phyloP scores from a whole-genome alignment of 2,113 vertebrate genomes.

The Octodon degus region DNA sequence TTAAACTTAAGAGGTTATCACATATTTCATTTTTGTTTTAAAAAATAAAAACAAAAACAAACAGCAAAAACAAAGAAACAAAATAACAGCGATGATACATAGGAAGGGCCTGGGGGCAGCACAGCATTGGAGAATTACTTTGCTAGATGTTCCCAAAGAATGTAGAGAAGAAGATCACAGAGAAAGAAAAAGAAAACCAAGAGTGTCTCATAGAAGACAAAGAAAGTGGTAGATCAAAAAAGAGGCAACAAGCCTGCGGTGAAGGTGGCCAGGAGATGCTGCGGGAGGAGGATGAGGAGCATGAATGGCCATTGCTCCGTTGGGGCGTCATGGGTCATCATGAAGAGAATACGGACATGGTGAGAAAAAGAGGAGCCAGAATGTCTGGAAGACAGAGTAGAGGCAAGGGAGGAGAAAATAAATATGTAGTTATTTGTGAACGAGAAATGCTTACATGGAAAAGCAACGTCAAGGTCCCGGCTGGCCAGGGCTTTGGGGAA shows the following conservation, averaged over 20 bases:
- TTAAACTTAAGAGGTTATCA: background rate
- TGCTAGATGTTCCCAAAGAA: background rate
- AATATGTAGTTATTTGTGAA: background rate
- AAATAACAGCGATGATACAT: background rate
- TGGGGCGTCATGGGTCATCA: background rate
- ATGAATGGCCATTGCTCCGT: rapidly evolving
- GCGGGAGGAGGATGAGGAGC: too few species aligned
- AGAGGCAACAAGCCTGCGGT: rapidly evolving
- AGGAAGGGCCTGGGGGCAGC: too few species aligned
- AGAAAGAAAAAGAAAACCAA: background rate
- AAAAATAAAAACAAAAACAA: too few species aligned
- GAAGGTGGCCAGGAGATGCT: background rate
- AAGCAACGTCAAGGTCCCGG: background rate
- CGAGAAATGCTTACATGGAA: background rate
- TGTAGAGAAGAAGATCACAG: background rate
- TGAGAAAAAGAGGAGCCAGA: background rate
- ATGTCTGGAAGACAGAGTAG: background rate
- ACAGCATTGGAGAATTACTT: background rate
- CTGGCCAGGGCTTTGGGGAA: background rate
- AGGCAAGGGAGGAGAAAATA: background rate
- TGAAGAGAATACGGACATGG: background rate
- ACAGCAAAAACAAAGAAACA: too few species aligned
- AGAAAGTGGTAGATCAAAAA: background rate
- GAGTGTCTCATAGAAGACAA: background rate
- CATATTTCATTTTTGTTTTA: too few species aligned